Percentiles rank a stretch among this genome's conserved stretches.
These are phyloP conservation scores for Wiebesia pumilae DNA, from an alignment of 1,140 invertebrate species.

Conservation along the genomic window DNA sequence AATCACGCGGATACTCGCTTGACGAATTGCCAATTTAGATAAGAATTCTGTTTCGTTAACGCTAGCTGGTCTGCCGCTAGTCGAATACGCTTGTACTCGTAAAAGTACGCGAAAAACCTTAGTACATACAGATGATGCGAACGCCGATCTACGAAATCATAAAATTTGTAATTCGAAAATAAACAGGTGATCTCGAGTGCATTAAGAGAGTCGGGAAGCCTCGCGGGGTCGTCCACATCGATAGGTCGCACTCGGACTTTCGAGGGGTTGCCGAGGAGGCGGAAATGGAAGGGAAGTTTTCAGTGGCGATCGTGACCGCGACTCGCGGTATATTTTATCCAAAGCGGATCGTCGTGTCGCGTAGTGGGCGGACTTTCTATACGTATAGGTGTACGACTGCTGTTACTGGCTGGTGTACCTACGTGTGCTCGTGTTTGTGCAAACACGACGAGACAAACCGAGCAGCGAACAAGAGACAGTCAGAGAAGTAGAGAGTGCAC, in stretches of 20 bases:
- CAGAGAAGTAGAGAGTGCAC: not conserved
- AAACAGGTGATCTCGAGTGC: not conserved
- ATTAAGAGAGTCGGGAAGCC: not conserved
- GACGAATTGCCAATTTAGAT: no score
- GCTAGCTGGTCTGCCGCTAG: no score
- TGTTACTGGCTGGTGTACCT: not conserved
- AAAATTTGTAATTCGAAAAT: not conserved
- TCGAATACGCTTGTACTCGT: no score
- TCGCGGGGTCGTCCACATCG: not conserved
- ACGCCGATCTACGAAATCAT: no score
- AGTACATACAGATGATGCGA: no score
- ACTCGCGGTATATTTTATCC: conserved; percentile 54
- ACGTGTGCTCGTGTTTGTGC: conserved; percentile 4
- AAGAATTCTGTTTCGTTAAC: no score
- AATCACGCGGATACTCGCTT: no score
- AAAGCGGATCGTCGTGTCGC: conserved; percentile 58
- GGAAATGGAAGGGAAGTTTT: conserved; percentile 30
- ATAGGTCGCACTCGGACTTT: not conserved
- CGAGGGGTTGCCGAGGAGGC: not conserved
- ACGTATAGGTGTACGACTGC: conserved; percentile 10
- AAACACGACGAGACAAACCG: no score
- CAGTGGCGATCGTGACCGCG: conserved; percentile 53
- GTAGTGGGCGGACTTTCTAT: conserved; percentile 66
- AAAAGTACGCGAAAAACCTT: no score
- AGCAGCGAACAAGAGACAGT: not conserved